phyloP scores from a whole-genome alignment of 2,113 vertebrate species.

The Nesoenas mayeri region DNA sequence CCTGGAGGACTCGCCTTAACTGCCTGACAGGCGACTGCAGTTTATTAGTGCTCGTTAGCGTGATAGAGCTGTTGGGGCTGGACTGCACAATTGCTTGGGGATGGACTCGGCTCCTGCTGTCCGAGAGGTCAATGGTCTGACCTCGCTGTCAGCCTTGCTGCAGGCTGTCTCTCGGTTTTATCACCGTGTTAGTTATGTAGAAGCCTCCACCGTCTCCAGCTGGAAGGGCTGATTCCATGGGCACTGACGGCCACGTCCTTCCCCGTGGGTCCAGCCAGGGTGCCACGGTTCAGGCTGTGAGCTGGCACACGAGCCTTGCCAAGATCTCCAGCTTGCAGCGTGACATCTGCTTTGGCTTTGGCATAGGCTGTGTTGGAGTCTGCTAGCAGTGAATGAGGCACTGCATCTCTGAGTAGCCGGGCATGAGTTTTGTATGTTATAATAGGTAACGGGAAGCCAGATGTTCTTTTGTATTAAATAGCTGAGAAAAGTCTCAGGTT shows the following conservation, averaged over 20 bases:
- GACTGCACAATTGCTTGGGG: fast-evolving
- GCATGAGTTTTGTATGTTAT: neutral
- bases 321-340: fast-evolving
- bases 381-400: neutral
- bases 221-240: neutral
- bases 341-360: neutral
- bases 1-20: neutral
- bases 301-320: neutral
- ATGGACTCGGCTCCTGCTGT: neutral
- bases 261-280: neutral
- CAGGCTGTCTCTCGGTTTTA: fast-evolving
- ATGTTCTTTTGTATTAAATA: neutral
- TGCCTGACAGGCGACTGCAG: fast-evolving
- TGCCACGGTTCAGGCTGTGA: neutral
- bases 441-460: fast-evolving
- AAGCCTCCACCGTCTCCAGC: neutral
- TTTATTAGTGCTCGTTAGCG: fast-evolving
- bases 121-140: neutral
- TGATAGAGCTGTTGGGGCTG: neutral
- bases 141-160: neutral
- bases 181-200: fast-evolving
- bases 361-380: neutral
- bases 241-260: neutral
- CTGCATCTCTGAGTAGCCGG: neutral
- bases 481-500: neutral